Evolutionary conservation across 2,797 vertebrate genomes (phyloP), one percentile per base, ranked within the genome.

Genomic region (Cryptoprocta ferox): DNA sequence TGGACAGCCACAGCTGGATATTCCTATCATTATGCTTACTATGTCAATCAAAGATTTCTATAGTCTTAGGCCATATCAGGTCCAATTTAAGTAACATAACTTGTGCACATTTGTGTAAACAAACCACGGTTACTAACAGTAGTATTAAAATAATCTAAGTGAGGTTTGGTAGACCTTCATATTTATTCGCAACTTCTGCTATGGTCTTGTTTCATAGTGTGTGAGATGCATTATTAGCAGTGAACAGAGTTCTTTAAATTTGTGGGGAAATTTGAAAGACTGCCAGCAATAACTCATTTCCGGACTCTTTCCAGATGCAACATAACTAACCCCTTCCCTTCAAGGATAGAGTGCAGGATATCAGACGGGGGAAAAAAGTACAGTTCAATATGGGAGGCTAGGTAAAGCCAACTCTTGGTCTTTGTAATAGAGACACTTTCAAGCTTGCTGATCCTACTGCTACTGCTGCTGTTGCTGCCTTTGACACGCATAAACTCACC

Each of bases 181-280:
- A 66, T 50, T 84, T 71, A 70, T 70, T 93, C 95, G 48, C 39
- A 90, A 81, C 66, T 37, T 93, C 61, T 80, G 65, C 56, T 59
- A 68, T 63, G 50, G 53, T 80, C 42, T 37, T 37, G 5, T 53
- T 87, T 42, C 66, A 87, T 35, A 50, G 50, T 5, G 3, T 66
- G n/a, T 80, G 63, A 87, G 59, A 92, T 63, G 37, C 84, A 61
- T 82, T 82, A 61, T 82, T 82, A 65, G 82, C 87, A 61, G 32
- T 79, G 39, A 78, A 56, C 42, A 48, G 48, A 45, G 42, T 59
- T 96, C 79, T 92, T 89, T 85, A 91, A 39, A 89, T 89, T 56
- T 86, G 80, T 82, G 56, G 66, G 18, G 35, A 81, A 91, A 80
- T 48, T 45, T 73, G 65, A 42, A 88, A 91, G 53, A 42, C 30